These are phyloP conservation scores for Syngnathus floridae DNA, from an alignment of 2,113 vertebrate species.

Conservation along the genomic window DNA sequence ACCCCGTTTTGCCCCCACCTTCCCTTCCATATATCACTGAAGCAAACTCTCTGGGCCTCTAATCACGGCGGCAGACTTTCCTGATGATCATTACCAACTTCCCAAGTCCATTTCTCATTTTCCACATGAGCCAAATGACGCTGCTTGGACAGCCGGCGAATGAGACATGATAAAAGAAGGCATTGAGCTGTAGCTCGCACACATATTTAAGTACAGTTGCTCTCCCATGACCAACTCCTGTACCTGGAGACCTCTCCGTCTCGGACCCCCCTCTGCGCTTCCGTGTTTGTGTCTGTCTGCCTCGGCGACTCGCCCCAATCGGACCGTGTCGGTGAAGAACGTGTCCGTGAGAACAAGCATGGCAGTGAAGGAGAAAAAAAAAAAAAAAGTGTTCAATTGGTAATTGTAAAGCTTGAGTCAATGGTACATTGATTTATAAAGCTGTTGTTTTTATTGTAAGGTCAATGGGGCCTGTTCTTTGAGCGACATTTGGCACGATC, in stretches of 20 bases:
- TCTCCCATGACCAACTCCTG: constrained; percentile 65
- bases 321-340: background rate
- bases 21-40: background rate
- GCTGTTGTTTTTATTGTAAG: too few relatives aligned
- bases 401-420: too few relatives aligned
- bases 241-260: constrained; percentile 44
- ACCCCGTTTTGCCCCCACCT: background rate
- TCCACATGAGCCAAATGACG: background rate
- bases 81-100: background rate
- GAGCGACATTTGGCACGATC: too few relatives aligned
- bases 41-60: background rate
- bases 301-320: constrained; percentile 5
- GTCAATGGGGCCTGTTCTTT: too few relatives aligned
- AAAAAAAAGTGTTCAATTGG: too few relatives aligned
- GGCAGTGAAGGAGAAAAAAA: background rate
- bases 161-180: background rate
- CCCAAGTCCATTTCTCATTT: background rate
- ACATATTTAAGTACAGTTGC: constrained; percentile 53
- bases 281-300: constrained; percentile 21
- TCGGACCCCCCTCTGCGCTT: constrained; percentile 5
- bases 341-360: background rate
- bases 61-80: background rate
- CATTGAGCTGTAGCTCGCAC: background rate
- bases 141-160: background rate
- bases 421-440: too few relatives aligned